Base-by-base conservation (phyloP, 2,797 vertebrate genomes). In the Tolypeutes matacus region DNA sequence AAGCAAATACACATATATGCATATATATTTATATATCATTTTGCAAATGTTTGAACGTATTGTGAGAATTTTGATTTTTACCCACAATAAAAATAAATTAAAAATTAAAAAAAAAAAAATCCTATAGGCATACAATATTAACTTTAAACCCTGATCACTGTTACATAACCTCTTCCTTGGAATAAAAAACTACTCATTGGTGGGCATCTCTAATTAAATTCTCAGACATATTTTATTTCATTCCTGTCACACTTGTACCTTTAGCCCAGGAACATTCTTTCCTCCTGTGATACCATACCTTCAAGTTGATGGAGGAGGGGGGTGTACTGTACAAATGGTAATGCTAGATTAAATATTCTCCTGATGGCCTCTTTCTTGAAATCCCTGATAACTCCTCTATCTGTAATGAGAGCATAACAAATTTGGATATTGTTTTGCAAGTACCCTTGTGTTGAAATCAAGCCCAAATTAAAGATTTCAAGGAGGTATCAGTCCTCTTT, bases 371-470 rank as follows among this genome's bases (percentile, higher is more conserved):
- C 5, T 65, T 88, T 39, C 36, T 86, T 31, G 34, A 91, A 86
- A n/a, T 86, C 36, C 56, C 46, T 13, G 25, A 85, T 3, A 31
- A 36, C 14, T 86, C 6, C 5, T 12, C 31, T 86, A 67, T 65
- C 78, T 86, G 56, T 85, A 90, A 89, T 42, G 36, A 84, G n/a
- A 73, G 36, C 56, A 91, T 21, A 80, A 78, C 46, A 46, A 46
- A 46, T 46, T 46, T 46, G 46, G 46, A 46, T 46, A 46, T 23
- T 90, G 17, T 51, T 51, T 82, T 83, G 60, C 53, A 17, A 70
- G 88, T 82, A 49, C n/a, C 17, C n/a, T 36, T 83, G 42, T 75
- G 27, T 75, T 29, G 42, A 67, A 39, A 65, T n/a, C 4, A 80
- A 86, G 17, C 25, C 23, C 69, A 81, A 91, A 65, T 15, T 85